A percentile compares a stretch with the other conserved stretches of the same genome.
Conservation (phyloP, 2,113 vertebrate genomes). For the Origma solitaria region DNA sequence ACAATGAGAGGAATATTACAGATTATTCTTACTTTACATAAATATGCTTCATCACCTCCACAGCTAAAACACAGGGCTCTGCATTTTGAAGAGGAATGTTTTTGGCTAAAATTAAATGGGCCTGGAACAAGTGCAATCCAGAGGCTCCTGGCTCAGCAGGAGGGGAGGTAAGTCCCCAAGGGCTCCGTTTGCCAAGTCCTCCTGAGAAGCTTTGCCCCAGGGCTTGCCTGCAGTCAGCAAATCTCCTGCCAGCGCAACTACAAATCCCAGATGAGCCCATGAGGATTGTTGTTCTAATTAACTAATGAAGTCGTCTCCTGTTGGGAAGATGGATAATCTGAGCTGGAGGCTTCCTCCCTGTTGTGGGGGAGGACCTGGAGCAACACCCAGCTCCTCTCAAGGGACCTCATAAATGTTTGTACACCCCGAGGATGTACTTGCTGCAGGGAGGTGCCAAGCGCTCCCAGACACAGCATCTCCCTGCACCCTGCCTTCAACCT, state of each 20-base stretch:
- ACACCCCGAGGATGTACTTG: rapidly evolving
- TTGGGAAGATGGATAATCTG: neutral
- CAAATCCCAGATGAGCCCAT: neutral
- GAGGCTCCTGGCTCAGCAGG: neutral
- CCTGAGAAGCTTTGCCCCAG: neutral
- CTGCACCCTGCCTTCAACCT: neutral
- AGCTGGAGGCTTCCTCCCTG: neutral
- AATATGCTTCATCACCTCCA: neutral
- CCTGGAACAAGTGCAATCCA: neutral
- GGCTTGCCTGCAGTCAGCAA: neutral
- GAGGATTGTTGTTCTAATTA: constrained; percentile 32
- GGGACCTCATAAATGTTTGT: neutral
- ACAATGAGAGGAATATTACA: neutral
- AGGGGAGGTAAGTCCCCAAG: neutral
- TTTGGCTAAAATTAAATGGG: neutral
- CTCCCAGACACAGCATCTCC: neutral
- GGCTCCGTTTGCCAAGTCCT: neutral
- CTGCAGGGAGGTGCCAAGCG: neutral
- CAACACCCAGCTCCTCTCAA: neutral
- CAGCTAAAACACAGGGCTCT: neutral
- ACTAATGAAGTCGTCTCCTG: neutral
- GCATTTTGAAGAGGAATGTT: neutral
- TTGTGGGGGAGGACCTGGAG: neutral
- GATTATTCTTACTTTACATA: neutral
- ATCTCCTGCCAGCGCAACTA: constrained; percentile 11